phyloP scores from a whole-genome alignment of 2,888 invertebrate genomes.

The Pollenia amentaria region DNA sequence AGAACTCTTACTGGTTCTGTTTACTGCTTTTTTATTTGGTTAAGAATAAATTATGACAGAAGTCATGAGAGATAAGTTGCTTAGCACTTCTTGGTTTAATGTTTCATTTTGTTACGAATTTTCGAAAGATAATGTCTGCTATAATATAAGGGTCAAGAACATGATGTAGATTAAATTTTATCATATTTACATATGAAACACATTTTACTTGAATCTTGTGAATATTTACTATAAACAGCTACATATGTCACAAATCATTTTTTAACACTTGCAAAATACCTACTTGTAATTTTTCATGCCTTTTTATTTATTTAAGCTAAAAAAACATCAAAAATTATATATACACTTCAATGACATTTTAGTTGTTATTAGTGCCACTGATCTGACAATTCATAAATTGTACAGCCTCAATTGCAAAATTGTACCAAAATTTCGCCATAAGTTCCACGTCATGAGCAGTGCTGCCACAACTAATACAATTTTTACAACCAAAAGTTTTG shows the following conservation, averaged over 20 bases:
- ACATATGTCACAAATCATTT: neutral
- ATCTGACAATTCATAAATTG: no score
- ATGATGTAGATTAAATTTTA: no score
- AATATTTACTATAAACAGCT: no score
- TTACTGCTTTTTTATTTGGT: neutral
- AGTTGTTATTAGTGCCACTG: neutral
- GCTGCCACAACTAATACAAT: no score
- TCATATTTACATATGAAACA: no score
- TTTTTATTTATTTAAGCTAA: conserved; percentile 18
- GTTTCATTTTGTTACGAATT: neutral
- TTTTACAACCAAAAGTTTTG: no score
- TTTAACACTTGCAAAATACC: neutral
- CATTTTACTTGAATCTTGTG: no score
- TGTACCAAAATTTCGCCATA: no score
- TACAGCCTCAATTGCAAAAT: no score
- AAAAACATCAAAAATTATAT: neutral
- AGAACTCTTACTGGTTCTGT: no score
- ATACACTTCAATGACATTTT: neutral
- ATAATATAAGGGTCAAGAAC: neutral
- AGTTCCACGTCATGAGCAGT: no score
- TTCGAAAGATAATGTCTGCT: neutral
- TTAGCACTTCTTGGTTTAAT: neutral
- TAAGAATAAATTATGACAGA: neutral
- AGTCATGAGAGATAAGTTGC: neutral
- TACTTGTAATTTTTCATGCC: neutral